These are phyloP conservation scores for Cavia porcellus DNA, from an alignment of 2,113 vertebrate genomes.

Conservation along the genomic window DNA sequence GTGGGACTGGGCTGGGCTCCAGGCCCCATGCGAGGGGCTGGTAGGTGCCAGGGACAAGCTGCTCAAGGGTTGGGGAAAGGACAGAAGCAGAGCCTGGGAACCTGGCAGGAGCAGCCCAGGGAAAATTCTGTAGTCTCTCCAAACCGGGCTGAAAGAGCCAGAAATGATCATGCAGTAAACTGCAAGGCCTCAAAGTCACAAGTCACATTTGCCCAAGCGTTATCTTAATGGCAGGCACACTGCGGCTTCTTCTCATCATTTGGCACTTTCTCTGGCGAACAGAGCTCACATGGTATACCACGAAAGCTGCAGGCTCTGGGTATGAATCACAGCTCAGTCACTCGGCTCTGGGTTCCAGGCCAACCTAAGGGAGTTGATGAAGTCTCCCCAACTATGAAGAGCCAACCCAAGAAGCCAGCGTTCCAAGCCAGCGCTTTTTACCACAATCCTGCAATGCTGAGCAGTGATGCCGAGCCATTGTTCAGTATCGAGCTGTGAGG, in stretches of 20 bases:
- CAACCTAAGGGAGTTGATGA: not conserved
- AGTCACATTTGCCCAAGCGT: not conserved
- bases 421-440: not conserved
- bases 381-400: not conserved
- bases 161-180: not conserved
- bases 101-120: constrained; percentile 14
- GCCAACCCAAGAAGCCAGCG: not conserved
- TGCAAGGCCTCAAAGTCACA: not conserved
- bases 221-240: not conserved
- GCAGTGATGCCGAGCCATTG: not conserved
- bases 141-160: constrained; percentile 6
- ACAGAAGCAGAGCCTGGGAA: constrained; percentile 70
- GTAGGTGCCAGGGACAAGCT: constrained; percentile 63
- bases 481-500: not conserved
- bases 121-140: not conserved
- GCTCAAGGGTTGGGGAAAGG: constrained; percentile 33
- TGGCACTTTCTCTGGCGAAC: not conserved
- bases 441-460: not conserved
- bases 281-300: not conserved
- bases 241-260: not conserved
- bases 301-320: not conserved
- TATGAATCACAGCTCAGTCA: not conserved
- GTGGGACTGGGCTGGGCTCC: constrained; percentile 60
- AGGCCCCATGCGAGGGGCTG: constrained; percentile 46
- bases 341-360: not conserved